Evolutionary conservation across 2,888 invertebrate species (phyloP), one percentile per base, ranked within the genome.

Genomic region (Phymatocera aterrima): DNA sequence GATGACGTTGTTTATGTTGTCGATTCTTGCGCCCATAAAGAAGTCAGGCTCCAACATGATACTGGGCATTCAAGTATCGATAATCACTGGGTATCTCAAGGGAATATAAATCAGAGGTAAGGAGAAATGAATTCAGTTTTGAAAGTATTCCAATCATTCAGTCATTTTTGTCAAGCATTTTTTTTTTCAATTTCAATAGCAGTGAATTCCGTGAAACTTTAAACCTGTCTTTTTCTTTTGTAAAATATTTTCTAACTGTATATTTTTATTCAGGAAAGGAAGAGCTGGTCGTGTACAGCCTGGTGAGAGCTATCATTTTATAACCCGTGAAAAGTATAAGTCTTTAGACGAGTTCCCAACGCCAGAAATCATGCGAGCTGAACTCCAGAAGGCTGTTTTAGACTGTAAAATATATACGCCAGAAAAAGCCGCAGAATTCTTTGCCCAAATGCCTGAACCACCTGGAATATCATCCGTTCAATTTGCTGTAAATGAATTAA

Each of bases 1-100:
- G 92, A 93, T 0, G 95, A 95, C 85, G 94, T 95, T 0, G 93
- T 93, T 0, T 93, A 94, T 84, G 95, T 95, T 0, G 87, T 95
- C 5, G 95, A 95, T 84, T 91, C 92, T 0, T 95, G 94, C 0
- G 92, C 93, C 1, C 93, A 93, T 34, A 94, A 93, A 84, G 93
- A 94, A 85, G 90, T 92, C 57, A 89, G 91, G 48, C 92, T 93
- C 81, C 92, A 92, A 80, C 90, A 92, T 37, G 90, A 91, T 12
- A 93, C 92, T 87, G 91, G 91, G 85, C 78, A 85, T 28, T 72
- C 81, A 10, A 91, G 91, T 18, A 87, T 94, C 57, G 93, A 93
- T 80, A 93, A 92, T 18, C 91, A 92, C 1, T 94, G 94, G 94
- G 92, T 94, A 51, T 94, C 95, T 0, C 89, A 91, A 81, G 93